A percentile compares a stretch with the other conserved stretches of the same genome.
These are phyloP conservation scores for Bucco capensis DNA, from an alignment of 2,113 vertebrate genomes.

Conservation along the genomic window DNA sequence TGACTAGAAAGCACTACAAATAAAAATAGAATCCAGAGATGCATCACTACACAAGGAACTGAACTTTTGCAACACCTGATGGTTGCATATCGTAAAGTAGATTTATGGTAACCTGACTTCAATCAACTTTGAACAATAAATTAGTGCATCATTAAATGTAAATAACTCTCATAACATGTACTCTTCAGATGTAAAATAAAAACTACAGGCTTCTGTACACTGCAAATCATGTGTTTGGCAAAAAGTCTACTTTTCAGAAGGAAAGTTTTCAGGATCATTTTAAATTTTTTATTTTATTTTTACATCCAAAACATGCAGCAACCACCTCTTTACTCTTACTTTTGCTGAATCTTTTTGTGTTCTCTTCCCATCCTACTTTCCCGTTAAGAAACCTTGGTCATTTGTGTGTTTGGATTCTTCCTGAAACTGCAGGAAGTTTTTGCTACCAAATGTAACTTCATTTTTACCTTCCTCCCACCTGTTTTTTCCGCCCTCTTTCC, in stretches of 20 bases:
- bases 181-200: not conserved
- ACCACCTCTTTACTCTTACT: not conserved
- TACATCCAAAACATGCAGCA: not conserved
- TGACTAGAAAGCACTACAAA: not conserved
- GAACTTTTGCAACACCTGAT: conserved; percentile 28
- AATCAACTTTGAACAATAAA: conserved; percentile 13
- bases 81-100: not conserved
- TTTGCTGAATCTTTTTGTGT: not conserved
- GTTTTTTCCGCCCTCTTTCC: not conserved
- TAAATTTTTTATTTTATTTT: not conserved
- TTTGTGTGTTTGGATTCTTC: not conserved
- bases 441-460: not conserved
- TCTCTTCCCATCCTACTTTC: not conserved
- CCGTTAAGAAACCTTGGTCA: not conserved
- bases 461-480: not conserved
- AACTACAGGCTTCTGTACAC: not conserved
- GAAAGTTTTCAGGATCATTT: not conserved
- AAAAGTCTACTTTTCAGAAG: not conserved
- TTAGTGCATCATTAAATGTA: not conserved
- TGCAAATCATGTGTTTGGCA: not conserved
- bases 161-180: not conserved
- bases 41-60: not conserved
- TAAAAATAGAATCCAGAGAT: not conserved
- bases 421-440: not conserved
- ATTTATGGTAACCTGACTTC: conserved; percentile 1